Base-by-base conservation (phyloP, 2,797 vertebrate species). In the Siniperca obscura region DNA sequence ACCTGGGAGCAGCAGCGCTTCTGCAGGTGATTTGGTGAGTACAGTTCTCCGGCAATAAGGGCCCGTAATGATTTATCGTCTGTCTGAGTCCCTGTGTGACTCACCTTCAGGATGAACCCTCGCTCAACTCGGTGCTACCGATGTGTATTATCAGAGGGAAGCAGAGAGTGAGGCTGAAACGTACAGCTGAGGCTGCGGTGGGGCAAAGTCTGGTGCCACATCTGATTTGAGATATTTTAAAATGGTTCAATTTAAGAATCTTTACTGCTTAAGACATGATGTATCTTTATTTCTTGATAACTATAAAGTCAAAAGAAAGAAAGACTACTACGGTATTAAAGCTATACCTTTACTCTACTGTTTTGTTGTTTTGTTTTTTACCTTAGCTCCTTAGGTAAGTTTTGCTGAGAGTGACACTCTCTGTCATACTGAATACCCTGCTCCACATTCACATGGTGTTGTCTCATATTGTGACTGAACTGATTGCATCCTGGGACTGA, bases 51-150 rank as follows among this genome's bases (percentile, higher is more conserved):
- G 4, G 78, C 81, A 78, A 82, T 85, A 75, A 86, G 53, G 72
- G 80, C 68, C 81, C 6, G 12, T 79, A 79, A 88, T 88, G 84
- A 90, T 93, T 86, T 83, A 90, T 91, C 36, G 7, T 75, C 78
- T 60, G 59, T 70, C 70, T 74, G 78, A 83, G 79, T 89, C 85
- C 80, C 83, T 44, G 77, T 80, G 85, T 70, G 83, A 66, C 67
- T 87, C 81, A 86, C 85, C 89, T 90, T 84, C 68, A 74, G 13
- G 22, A 57, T 86, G 85, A 92, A 89, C 89, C 66, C 74, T 67
- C 3, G 22, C 74, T 89, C 65, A 72, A 68, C 77, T 89, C 75
- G 25, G 25, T 56, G 61, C 53, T 38, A 46, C 57, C 52, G 48
- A 44, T 56, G 77, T 66, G 52, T 48, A 22, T 80, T 81, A 65